Percentiles rank a stretch among this genome's conserved stretches.
Conservation (phyloP, 2,113 vertebrate genomes). For the Cyprinodon variegatus region DNA sequence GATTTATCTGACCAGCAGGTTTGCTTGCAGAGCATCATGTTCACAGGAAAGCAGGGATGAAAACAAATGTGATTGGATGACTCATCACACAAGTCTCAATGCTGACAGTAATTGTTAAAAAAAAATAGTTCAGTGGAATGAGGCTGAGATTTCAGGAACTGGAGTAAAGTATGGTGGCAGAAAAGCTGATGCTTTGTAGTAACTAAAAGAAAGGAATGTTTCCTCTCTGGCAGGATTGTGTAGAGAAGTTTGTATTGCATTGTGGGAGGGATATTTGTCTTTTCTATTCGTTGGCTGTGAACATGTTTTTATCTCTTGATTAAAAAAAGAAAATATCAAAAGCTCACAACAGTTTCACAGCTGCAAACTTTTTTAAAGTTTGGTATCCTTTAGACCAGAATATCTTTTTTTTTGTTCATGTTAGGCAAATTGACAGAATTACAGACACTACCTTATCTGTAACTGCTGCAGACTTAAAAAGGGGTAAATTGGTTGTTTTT, state of each 20-base stretch:
- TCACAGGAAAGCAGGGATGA: constrained; percentile 11
- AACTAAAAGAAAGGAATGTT: constrained; percentile 47
- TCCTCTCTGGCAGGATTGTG: constrained; percentile 52
- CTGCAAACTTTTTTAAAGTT: neutral
- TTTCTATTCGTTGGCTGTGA: neutral
- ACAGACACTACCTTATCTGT: no score
- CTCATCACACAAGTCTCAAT: constrained; percentile 20
- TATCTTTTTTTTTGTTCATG: no score
- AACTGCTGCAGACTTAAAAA: neutral
- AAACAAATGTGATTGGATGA: constrained; percentile 48
- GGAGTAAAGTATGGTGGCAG: constrained; percentile 40
- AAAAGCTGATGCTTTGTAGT: constrained; percentile 46
- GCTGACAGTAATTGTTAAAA: constrained; percentile 59
- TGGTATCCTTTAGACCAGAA: no score
- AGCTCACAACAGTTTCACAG: neutral
- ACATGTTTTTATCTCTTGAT: no score
- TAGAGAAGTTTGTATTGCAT: constrained; percentile 9
- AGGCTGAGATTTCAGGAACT: constrained; percentile 33
- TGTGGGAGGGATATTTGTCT: neutral
- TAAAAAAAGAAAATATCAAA: neutral
- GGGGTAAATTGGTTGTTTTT: neutral
- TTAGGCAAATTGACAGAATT: no score
- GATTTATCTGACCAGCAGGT: constrained; percentile 33
- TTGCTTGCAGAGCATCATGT: constrained; percentile 45
- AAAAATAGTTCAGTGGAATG: constrained; percentile 43